A percentile compares a stretch with the other conserved stretches of the same genome.
Evolutionary conservation across 2,888 invertebrate genomes (phyloP).

Genomic region (Eristalis tenax): DNA sequence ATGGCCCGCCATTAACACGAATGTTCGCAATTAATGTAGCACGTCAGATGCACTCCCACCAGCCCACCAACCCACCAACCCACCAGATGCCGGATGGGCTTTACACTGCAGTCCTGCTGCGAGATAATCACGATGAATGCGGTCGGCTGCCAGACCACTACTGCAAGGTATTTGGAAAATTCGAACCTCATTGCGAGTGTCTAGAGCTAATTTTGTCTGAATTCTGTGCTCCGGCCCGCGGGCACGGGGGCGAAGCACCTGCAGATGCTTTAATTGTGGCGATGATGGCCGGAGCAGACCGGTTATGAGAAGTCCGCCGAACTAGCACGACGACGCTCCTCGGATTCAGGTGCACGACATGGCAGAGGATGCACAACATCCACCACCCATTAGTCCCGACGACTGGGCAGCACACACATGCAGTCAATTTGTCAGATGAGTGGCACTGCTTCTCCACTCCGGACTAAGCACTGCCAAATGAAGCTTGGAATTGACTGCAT

Average conservation of each 20-base stretch:
- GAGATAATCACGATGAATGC: constrained; percentile 39
- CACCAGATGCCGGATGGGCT: background rate
- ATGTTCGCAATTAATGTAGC: constrained; percentile 48
- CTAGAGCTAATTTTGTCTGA: background rate
- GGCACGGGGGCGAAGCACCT: constrained; percentile 1
- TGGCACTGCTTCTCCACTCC: background rate
- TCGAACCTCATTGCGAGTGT: background rate
- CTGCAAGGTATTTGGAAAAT: constrained; percentile 4
- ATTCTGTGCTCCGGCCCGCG: background rate
- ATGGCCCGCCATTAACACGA: constrained; percentile 39
- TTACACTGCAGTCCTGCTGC: background rate
- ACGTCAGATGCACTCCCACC: background rate
- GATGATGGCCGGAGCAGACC: constrained; percentile 23
- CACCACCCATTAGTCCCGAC: background rate
- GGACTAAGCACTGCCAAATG: constrained; percentile 36
- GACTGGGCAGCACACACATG: constrained; percentile 12
- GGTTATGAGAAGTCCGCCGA: constrained; percentile 38
- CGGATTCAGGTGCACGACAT: background rate
- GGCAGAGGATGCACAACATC: background rate
- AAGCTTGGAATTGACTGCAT: constrained; percentile 37
- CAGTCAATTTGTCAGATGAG: constrained; percentile 44
- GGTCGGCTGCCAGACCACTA: constrained; percentile 3
- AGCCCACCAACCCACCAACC: too few species aligned
- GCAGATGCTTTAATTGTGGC: constrained; percentile 36
- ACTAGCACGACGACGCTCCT: background rate